Percentiles rank a stretch among this genome's conserved stretches.
Conservation (phyloP, 2,888 invertebrate species). For the Drosophila borborema region DNA sequence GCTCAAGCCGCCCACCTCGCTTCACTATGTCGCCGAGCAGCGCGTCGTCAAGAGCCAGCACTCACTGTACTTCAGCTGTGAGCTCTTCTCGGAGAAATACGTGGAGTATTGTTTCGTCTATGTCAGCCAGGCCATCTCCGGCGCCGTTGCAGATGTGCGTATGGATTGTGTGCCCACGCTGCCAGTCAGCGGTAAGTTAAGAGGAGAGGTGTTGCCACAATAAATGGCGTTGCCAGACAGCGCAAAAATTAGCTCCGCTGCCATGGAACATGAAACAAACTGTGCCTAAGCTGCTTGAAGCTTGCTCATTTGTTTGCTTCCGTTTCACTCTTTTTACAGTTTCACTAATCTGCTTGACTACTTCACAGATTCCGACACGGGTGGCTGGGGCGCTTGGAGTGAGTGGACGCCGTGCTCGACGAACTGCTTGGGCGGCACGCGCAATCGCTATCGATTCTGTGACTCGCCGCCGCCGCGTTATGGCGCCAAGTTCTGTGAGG, state of each 20-base stretch:
- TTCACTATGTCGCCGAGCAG: conserved; percentile 89
- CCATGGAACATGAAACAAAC: background rate
- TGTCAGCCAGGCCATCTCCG: conserved; percentile 93
- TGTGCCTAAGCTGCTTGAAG: conserved; percentile 4
- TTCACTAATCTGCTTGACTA: conserved; percentile 24
- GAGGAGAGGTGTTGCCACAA: background rate
- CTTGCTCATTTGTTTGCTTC: background rate
- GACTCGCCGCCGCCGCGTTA: conserved; percentile 95
- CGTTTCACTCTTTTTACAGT: background rate
- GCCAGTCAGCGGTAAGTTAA: conserved; percentile 89
- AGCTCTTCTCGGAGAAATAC: conserved; percentile 92
- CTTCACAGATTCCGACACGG: conserved; percentile 89
- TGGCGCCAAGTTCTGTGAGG: conserved; percentile 95
- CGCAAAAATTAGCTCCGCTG: background rate
- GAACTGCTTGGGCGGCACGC: conserved; percentile 91
- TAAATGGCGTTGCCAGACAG: background rate
- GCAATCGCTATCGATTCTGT: conserved; percentile 94
- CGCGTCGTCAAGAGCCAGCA: conserved; percentile 90
- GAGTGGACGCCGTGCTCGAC: conserved; percentile 94
- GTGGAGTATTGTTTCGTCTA: conserved; percentile 96
- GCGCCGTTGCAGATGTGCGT: conserved; percentile 93
- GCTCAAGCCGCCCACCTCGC: conserved; percentile 88
- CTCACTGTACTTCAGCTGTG: conserved; percentile 91
- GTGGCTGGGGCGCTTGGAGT: conserved; percentile 93
- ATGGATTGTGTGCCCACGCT: conserved; percentile 94